Conservation (phyloP, 2,797 vertebrate genomes). For the Pygocentrus nattereri region DNA sequence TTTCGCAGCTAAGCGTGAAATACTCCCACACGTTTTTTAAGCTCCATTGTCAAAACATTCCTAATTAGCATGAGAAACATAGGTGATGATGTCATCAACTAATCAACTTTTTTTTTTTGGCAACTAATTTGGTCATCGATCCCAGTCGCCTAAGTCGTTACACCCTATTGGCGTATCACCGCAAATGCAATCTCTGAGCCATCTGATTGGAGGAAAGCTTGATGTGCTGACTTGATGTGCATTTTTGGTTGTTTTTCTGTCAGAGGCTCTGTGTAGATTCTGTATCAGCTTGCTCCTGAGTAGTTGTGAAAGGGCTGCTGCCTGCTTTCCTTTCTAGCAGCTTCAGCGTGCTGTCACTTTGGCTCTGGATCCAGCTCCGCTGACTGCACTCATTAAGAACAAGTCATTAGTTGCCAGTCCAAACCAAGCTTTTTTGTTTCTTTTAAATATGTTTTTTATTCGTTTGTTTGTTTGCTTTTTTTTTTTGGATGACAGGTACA, state of each 20-base stretch:
- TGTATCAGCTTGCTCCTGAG: slow-evolving; percentile 39
- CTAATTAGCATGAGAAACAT: too few relatives aligned
- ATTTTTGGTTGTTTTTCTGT: slow-evolving; percentile 67
- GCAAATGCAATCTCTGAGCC: slow-evolving; percentile 62
- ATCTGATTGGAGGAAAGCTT: slow-evolving; percentile 70
- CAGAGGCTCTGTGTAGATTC: slow-evolving; percentile 60
- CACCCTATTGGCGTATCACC: slow-evolving; percentile 52
- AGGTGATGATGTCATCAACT: too few relatives aligned
- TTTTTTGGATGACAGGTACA: not conserved
- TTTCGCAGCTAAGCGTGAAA: too few relatives aligned
- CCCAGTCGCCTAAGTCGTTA: too few relatives aligned
- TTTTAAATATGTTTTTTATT: slow-evolving; percentile 46
- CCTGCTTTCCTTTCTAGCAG: slow-evolving; percentile 51
- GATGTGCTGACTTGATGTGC: slow-evolving; percentile 69
- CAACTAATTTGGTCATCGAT: too few relatives aligned
- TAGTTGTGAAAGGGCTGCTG: slow-evolving; percentile 38
- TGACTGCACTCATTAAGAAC: slow-evolving; percentile 75
- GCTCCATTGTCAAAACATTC: too few relatives aligned
- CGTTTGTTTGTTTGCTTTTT: too few relatives aligned
- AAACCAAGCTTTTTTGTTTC: slow-evolving; percentile 71
- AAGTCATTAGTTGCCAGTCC: slow-evolving; percentile 71
- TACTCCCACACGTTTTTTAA: too few relatives aligned
- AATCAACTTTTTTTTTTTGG: too few relatives aligned
- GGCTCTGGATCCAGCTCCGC: slow-evolving; percentile 69
- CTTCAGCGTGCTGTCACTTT: slow-evolving; percentile 69